Percentiles rank a stretch among this genome's conserved stretches.
Evolutionary conservation across 1,140 invertebrate genomes (phyloP).

Genomic region (Drosophila oshimai): DNA sequence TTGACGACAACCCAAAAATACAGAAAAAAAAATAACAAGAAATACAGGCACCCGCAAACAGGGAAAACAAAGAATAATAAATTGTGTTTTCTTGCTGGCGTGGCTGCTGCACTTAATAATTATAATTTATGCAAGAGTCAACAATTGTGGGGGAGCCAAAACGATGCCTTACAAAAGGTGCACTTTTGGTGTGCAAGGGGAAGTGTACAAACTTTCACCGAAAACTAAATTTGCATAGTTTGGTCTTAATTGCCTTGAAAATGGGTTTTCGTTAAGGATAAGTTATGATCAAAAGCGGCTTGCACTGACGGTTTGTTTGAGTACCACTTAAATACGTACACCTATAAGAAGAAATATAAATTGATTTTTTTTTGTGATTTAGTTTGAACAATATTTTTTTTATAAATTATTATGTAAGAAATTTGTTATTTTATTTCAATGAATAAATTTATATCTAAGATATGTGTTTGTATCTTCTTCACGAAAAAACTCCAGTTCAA

Average conservation of each 20-base stretch:
- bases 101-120: conserved; percentile 50
- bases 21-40: background rate
- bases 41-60: background rate
- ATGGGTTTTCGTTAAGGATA: background rate
- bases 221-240: conserved; percentile 30
- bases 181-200: background rate
- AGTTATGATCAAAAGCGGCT: background rate
- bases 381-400: no score
- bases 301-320: no score
- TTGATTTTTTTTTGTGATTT: no score
- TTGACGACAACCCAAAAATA: background rate
- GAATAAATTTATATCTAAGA: no score
- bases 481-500: no score
- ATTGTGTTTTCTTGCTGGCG: conserved; percentile 24
- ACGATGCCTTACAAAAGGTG: conserved; percentile 9
- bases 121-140: conserved; percentile 61
- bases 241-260: conserved; percentile 17
- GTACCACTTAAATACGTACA: no score
- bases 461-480: no score
- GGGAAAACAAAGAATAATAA: conserved; percentile 35
- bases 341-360: no score
- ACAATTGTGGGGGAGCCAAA: conserved; percentile 35
- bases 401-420: no score
- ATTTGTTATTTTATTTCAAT: no score
- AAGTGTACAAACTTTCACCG: conserved; percentile 3